Conservation (phyloP, 2,113 vertebrate genomes). For the Rhabdornis inornatus region DNA sequence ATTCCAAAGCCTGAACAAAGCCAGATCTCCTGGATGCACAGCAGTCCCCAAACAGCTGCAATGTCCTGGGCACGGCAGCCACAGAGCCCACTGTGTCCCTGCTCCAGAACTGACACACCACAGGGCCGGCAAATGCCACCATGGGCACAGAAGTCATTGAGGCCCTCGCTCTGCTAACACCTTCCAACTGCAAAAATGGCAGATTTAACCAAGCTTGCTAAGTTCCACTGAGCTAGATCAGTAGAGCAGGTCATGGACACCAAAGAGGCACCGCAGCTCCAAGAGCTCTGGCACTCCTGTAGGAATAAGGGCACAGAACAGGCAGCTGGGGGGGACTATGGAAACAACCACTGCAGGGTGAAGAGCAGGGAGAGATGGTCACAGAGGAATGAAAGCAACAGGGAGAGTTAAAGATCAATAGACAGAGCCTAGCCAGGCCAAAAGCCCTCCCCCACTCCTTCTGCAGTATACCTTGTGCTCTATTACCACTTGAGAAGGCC, state of each 20-base stretch:
- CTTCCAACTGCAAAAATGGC: accelerated
- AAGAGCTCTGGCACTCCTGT: not conserved
- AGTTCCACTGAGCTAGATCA: not conserved
- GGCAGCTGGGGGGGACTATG: not conserved
- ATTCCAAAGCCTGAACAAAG: not conserved
- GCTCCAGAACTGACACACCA: not conserved
- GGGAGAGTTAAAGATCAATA: not conserved
- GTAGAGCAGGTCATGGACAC: accelerated
- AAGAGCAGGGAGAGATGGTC: not conserved
- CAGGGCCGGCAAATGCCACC: not conserved
- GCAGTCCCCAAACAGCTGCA: not conserved
- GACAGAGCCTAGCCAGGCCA: not conserved
- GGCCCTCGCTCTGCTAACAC: not conserved
- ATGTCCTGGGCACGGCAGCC: accelerated
- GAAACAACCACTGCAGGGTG: not conserved
- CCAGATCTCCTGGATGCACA: not conserved
- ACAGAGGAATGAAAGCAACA: not conserved
- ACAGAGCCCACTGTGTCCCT: accelerated
- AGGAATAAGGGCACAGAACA: not conserved
- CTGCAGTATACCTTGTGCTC: not conserved
- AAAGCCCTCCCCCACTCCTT: not conserved
- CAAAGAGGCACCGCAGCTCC: not conserved
- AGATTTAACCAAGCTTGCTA: not conserved
- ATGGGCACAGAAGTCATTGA: accelerated
- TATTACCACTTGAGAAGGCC: not conserved